Evolutionary conservation across 2,888 invertebrate genomes (phyloP).

Genomic region (Sphaeridia pumilis): DNA sequence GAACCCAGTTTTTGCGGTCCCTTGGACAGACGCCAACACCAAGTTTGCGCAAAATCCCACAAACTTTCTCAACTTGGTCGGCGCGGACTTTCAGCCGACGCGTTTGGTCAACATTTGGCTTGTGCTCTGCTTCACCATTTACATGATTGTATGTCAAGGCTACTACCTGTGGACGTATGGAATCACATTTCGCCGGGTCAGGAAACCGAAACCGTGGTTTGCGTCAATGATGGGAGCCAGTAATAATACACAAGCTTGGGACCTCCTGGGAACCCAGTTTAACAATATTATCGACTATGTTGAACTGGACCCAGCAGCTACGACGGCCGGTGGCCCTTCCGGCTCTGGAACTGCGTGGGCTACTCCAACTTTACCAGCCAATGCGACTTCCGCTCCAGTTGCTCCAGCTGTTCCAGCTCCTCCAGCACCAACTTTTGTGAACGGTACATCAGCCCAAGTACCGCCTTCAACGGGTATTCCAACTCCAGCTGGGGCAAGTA

Average conservation of each 20-base stretch:
- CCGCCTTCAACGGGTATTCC: no score
- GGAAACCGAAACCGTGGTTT: background rate
- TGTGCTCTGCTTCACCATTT: conserved; percentile 17
- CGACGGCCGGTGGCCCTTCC: no score
- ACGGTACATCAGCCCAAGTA: no score
- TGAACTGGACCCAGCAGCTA: no score
- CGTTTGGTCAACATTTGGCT: conserved; percentile 32
- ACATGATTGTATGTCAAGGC: conserved; percentile 32
- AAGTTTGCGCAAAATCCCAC: conserved; percentile 1
- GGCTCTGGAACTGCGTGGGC: no score
- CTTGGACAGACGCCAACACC: background rate
- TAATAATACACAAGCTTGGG: no score
- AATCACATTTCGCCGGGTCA: conserved; percentile 20
- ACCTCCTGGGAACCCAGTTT: no score
- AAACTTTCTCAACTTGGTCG: conserved; percentile 29
- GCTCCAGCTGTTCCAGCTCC: no score
- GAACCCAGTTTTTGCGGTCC: background rate
- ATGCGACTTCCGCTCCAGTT: no score
- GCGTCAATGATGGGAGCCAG: background rate
- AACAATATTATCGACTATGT: no score
- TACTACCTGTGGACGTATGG: conserved; percentile 32
- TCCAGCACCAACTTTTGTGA: no score
- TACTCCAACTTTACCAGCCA: background rate
- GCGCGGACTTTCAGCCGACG: conserved; percentile 32
- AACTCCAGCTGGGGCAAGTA: no score